Base-by-base conservation (phyloP, 2,113 vertebrate species). In the Entosphenus tridentatus region DNA sequence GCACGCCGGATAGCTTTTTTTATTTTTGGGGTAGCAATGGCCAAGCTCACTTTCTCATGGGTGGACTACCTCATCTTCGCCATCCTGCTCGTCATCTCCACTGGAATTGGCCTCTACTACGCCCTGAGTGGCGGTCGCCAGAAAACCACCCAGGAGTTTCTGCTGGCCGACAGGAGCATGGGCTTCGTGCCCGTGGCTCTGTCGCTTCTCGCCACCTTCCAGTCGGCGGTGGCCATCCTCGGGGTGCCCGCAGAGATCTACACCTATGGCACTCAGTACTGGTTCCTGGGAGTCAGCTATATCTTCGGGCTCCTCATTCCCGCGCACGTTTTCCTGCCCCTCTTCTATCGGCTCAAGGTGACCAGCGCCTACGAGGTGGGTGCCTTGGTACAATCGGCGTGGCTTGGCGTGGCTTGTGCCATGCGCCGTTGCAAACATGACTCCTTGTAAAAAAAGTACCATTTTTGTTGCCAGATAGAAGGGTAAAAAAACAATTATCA, bases 231-330 rank as follows among this genome's bases (percentile, higher is more conserved):
- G 73, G 92, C 92, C 75, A 87, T 97, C 77, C 79, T 97, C 74
- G 92, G 92, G 0, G 86, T 81, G 10, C 92, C 92, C 0, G 79
- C 84, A 0, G 92, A 97, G 79, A 83, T 97, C 68, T 97, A 86
- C 76, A 77, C 76, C 4, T 82, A 78, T 1, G 92, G 92, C 67
- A 97, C 91, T 0, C 82, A 93, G 79, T 97, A 97, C 74, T 97
- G 92, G 92, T 96, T 97, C 79, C 82, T 97, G 1, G 92, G 91
- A 68, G 89, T 86, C 82, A 91, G 81, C 71, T 97, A 97, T 73
- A 76, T 97, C 70, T 73, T 95, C 73, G 92, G 92, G 3, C 82
- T 97, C 67, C 84, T 97, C 72, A 89, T 97, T 72, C 89, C 92
- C 0, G 92, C 91, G 0, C 88, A 96, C 56, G 0, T 97, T 73